Conservation (phyloP, 2,888 invertebrate species). For the Mythimna lalbum region DNA sequence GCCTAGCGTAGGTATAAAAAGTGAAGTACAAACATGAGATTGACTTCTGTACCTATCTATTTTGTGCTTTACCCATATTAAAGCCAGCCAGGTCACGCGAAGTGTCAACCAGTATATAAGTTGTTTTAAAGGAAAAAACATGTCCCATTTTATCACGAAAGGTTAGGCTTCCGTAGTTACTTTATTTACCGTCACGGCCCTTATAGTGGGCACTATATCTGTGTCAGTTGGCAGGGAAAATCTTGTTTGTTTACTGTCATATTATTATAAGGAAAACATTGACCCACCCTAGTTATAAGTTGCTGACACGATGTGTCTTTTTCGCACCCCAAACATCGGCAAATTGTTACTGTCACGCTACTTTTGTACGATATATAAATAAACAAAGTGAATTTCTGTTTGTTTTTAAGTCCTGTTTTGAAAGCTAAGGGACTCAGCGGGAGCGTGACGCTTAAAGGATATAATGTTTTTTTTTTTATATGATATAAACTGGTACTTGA, state of each 20-base stretch:
- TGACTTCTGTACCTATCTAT: too few relatives aligned
- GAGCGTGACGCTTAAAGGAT: too few relatives aligned
- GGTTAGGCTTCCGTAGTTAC: not conserved
- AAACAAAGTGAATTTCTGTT: too few relatives aligned
- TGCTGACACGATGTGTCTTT: slow-evolving; percentile 9
- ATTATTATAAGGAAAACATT: slow-evolving; percentile 12
- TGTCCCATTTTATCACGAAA: not conserved
- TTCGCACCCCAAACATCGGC: not conserved
- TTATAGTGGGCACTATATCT: slow-evolving; percentile 9
- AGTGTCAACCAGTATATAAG: not conserved
- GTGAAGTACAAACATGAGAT: too few relatives aligned
- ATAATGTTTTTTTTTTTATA: too few relatives aligned
- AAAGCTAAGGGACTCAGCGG: too few relatives aligned
- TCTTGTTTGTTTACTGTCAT: slow-evolving; percentile 15
- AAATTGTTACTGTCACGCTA: slow-evolving; percentile 5
- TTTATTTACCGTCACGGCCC: not conserved
- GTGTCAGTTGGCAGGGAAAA: slow-evolving; percentile 23
- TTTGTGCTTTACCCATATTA: not conserved
- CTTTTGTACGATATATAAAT: not conserved
- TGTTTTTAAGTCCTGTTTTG: too few relatives aligned
- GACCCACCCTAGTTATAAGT: slow-evolving; percentile 9
- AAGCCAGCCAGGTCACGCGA: not conserved
- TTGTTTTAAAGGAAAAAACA: not conserved
- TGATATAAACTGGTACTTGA: too few relatives aligned
- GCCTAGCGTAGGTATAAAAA: too few relatives aligned